Evolutionary conservation across 2,113 vertebrate species (phyloP).

Genomic region (Capricornis sumatraensis): DNA sequence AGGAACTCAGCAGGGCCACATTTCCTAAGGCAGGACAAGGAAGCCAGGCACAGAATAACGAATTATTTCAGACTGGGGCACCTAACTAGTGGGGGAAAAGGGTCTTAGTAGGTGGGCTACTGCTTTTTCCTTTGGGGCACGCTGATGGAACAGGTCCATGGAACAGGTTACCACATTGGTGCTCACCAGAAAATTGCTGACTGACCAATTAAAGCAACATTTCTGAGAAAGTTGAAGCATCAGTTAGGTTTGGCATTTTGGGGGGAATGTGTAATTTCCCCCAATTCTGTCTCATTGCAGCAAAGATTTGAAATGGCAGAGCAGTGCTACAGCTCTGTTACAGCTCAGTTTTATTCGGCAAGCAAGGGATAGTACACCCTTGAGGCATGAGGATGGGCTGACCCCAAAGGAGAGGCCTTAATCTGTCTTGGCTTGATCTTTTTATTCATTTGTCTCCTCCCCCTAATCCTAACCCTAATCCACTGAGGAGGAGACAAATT

Average conservation of each 20-base stretch:
- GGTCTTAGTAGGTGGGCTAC: background rate
- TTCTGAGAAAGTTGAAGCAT: background rate
- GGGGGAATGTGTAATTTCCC: background rate
- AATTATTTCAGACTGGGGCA: background rate
- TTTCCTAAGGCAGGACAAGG: background rate
- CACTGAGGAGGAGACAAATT: background rate
- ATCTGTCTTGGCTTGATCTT: background rate
- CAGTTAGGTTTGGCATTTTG: background rate
- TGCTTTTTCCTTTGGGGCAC: background rate
- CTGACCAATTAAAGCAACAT: background rate
- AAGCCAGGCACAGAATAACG: background rate
- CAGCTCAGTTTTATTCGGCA: fast-evolving
- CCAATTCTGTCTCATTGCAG: background rate
- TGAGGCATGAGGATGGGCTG: background rate
- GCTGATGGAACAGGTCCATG: background rate
- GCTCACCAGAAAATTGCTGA: background rate
- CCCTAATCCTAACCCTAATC: too few species aligned
- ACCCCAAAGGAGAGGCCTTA: background rate
- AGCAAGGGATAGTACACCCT: background rate
- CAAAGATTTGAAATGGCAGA: background rate
- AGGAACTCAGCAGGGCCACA: background rate
- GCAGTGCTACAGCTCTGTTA: background rate
- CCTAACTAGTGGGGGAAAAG: background rate
- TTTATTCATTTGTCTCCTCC: background rate
- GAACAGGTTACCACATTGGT: background rate